These are phyloP conservation scores for Drosophila helvetica DNA, from an alignment of 2,888 invertebrate genomes.

Conservation along the genomic window DNA sequence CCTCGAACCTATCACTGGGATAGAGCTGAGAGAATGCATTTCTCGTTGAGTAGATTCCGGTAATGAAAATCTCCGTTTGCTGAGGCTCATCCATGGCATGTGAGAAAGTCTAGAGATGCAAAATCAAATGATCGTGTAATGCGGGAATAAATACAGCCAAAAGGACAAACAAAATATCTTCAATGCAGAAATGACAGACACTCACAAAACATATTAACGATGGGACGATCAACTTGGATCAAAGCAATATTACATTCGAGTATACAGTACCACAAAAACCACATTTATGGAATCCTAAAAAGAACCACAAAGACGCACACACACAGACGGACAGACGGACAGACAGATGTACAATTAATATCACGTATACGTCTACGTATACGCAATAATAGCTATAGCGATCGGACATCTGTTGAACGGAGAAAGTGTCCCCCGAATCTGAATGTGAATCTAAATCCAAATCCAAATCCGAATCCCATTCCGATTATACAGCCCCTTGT, in stretches of 20 bases:
- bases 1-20: too few relatives aligned
- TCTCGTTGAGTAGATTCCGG: too few relatives aligned
- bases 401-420: background rate
- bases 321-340: background rate
- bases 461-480: constrained; percentile 1
- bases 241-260: background rate
- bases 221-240: background rate
- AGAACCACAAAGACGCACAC: background rate
- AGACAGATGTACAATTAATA: background rate
- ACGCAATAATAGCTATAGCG: background rate
- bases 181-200: background rate
- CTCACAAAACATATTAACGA: background rate
- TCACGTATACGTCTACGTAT: background rate
- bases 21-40: too few relatives aligned
- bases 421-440: background rate
- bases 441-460: background rate
- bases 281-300: background rate
- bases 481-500: constrained; percentile 2
- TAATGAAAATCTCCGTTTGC: too few relatives aligned
- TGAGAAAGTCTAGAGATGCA: too few relatives aligned
- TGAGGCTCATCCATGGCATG: too few relatives aligned
- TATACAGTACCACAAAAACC: background rate
- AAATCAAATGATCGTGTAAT: background rate
- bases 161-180: background rate
- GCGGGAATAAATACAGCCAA: too few relatives aligned